These are phyloP conservation scores for Sesamia nonagrioides DNA, from an alignment of 1,140 invertebrate species.

Conservation along the genomic window DNA sequence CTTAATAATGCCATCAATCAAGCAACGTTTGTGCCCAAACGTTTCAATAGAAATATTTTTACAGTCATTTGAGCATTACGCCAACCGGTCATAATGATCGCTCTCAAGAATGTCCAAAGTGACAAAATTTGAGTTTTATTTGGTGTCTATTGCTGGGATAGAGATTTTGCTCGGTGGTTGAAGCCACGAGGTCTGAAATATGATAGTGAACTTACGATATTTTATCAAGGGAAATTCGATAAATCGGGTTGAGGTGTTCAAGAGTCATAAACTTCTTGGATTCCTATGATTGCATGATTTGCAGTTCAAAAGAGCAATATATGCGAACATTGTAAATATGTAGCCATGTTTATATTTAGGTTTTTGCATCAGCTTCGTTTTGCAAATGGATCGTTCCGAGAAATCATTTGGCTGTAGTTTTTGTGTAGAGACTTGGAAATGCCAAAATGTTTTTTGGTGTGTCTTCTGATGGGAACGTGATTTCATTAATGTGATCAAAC, in stretches of 20 bases:
- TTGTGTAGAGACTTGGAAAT: constrained; percentile 1
- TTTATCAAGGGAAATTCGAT: too few species aligned
- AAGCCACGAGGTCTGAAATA: too few species aligned
- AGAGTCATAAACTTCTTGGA: neutral
- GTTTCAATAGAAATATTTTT: constrained; percentile 35
- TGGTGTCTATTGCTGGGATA: neutral
- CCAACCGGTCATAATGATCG: neutral
- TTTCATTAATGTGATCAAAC: neutral
- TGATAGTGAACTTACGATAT: neutral
- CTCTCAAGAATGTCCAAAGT: neutral
- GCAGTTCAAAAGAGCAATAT: neutral
- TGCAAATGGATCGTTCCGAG: neutral
- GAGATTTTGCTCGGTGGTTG: neutral
- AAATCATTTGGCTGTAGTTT: constrained; percentile 1
- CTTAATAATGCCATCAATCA: constrained; percentile 36
- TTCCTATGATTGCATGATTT: neutral
- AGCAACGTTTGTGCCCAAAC: neutral
- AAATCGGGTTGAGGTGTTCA: too few species aligned
- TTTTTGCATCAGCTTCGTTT: constrained; percentile 5
- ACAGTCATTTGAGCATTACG: neutral
- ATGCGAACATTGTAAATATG: neutral
- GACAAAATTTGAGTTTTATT: neutral
- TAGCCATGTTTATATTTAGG: constrained; percentile 10
- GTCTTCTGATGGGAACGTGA: neutral
- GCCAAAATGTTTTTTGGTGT: neutral